Conservation (phyloP, 1,140 invertebrate species). For the Drosophila kohkoa region DNA sequence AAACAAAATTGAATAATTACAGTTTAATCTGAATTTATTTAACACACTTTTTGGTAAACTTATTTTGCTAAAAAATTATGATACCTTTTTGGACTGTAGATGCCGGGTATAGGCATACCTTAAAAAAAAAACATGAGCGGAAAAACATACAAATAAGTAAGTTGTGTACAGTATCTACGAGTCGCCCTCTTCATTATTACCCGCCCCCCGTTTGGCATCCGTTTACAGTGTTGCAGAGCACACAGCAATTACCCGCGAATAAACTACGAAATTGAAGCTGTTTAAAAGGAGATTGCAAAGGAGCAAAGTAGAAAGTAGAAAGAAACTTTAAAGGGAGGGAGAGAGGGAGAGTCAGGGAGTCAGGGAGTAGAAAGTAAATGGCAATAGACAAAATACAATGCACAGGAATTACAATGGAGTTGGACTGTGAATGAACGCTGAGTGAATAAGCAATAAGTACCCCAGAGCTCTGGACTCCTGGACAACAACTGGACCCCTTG, state of each 20-base stretch:
- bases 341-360: not conserved
- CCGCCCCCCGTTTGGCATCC: not conserved
- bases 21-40: too few relatives aligned
- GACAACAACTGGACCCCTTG: not conserved
- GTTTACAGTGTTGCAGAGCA: conserved; percentile 38
- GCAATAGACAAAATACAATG: conserved; percentile 56
- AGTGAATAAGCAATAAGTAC: conserved; percentile 52
- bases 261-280: conserved; percentile 45
- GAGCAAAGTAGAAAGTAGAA: not conserved
- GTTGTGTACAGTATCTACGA: not conserved
- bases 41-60: too few relatives aligned
- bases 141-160: conserved; percentile 21
- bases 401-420: conserved; percentile 34
- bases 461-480: conserved; percentile 1
- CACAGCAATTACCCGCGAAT: conserved; percentile 51
- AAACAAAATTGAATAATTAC: too few relatives aligned
- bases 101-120: not conserved
- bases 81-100: not conserved
- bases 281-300: conserved; percentile 26
- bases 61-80: too few relatives aligned
- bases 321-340: not conserved
- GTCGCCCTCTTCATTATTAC: conserved; percentile 7
- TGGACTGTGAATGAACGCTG: conserved; percentile 25
- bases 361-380: conserved; percentile 14
- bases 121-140: conserved; percentile 6